Evolutionary conservation across 2,113 vertebrate species (phyloP).

Genomic region (Halichoerus grypus): DNA sequence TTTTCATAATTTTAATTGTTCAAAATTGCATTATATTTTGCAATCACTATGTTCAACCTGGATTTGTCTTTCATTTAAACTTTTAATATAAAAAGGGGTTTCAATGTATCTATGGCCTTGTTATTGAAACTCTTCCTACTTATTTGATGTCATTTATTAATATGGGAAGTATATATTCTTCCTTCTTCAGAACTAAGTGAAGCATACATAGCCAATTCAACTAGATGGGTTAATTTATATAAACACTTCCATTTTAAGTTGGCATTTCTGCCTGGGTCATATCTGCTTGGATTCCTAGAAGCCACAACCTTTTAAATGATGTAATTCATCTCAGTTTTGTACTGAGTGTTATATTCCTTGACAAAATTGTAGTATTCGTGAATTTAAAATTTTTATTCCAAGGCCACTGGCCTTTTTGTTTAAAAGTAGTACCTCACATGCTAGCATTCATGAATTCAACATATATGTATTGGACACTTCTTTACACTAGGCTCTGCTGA

Average conservation of each 20-base stretch:
- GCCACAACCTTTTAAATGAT: neutral
- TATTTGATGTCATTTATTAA: slow-evolving; percentile 86
- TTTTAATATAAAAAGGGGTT: slow-evolving; percentile 81
- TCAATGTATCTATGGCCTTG: slow-evolving; percentile 82
- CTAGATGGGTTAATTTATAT: slow-evolving; percentile 88
- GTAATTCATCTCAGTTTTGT: slow-evolving; percentile 28
- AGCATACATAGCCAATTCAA: slow-evolving; percentile 84
- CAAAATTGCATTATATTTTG: slow-evolving; percentile 88
- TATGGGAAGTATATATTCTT: slow-evolving; percentile 81
- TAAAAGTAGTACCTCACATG: slow-evolving; percentile 8
- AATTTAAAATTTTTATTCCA: slow-evolving; percentile 24
- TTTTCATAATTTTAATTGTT: slow-evolving; percentile 87
- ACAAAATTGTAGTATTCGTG: neutral
- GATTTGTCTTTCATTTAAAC: slow-evolving; percentile 86
- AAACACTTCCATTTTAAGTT: slow-evolving; percentile 86
- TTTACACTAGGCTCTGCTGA: neutral
- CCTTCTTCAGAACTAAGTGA: slow-evolving; percentile 84
- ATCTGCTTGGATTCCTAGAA: slow-evolving; percentile 61
- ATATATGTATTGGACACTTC: neutral
- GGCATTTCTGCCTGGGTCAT: slow-evolving; percentile 77
- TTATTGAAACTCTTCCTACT: slow-evolving; percentile 83
- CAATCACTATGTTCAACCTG: slow-evolving; percentile 85
- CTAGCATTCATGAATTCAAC: neutral
- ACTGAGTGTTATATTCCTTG: neutral
- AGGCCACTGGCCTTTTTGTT: slow-evolving; percentile 4